These are phyloP conservation scores for Syndactyla subalaris DNA, from an alignment of 2,797 vertebrate genomes.

Conservation along the genomic window DNA sequence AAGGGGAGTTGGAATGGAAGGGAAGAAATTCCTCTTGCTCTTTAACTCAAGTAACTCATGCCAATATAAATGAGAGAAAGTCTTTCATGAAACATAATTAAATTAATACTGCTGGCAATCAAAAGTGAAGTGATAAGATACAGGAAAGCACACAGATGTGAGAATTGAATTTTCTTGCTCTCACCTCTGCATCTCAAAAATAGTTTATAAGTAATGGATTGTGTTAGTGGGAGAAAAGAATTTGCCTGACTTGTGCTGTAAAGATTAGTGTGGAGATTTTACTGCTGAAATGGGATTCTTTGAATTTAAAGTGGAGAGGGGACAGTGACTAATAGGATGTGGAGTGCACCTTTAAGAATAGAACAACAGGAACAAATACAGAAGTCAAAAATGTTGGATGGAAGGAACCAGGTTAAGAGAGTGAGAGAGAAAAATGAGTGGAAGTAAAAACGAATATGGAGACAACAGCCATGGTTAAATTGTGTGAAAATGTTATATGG, in stretches of 20 bases:
- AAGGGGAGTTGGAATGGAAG: not conserved
- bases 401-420: not conserved
- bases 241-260: not conserved
- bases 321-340: not conserved
- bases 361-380: not conserved
- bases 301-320: not conserved
- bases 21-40: not conserved
- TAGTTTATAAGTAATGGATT: not conserved
- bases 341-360: not conserved
- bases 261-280: not conserved
- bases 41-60: not conserved
- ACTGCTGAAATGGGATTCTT: not conserved
- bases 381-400: not conserved
- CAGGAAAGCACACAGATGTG: not conserved
- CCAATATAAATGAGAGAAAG: not conserved
- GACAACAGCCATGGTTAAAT: not conserved
- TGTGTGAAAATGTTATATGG: not conserved
- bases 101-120: not conserved
- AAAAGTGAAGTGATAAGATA: not conserved
- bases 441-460: not conserved
- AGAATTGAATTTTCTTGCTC: not conserved
- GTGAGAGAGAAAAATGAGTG: not conserved
- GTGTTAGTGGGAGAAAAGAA: not conserved
- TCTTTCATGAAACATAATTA: not conserved
- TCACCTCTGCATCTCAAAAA: not conserved